Evolutionary conservation across 2,888 invertebrate species (phyloP).

Genomic region (Drosophila bunnanda): DNA sequence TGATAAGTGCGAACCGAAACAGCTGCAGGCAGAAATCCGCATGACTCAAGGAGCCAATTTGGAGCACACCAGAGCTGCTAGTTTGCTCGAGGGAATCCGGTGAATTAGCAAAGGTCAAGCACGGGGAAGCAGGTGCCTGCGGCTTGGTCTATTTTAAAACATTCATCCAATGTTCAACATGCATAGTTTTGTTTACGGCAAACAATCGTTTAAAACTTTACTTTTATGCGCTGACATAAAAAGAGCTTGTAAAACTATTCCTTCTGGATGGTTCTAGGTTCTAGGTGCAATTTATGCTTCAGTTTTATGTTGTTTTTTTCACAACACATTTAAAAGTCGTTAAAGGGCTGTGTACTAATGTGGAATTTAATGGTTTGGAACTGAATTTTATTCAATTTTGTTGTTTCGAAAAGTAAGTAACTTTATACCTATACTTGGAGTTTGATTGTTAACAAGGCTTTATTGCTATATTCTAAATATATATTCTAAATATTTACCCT

Average conservation of each 20-base stretch:
- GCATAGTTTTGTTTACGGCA: constrained; percentile 2
- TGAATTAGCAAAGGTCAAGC: constrained; percentile 23
- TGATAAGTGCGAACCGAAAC: constrained; percentile 47
- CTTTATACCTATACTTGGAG: not conserved
- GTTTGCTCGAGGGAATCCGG: not conserved
- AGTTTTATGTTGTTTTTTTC: not conserved
- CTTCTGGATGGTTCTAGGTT: no score
- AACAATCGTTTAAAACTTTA: constrained; percentile 5
- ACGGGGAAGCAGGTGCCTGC: constrained; percentile 5
- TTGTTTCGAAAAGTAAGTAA: not conserved
- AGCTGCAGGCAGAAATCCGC: constrained; percentile 32
- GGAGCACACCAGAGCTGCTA: constrained; percentile 11
- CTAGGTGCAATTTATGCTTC: not conserved
- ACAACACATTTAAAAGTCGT: not conserved
- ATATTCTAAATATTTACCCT: not conserved
- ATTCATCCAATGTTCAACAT: constrained; percentile 7
- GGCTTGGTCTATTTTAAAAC: not conserved
- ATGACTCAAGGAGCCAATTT: constrained; percentile 35
- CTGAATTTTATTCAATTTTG: not conserved
- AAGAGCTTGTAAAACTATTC: not conserved
- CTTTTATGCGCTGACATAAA: constrained; percentile 3
- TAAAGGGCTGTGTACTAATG: not conserved
- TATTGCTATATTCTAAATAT: not conserved
- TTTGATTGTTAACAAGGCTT: not conserved
- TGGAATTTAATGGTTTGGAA: constrained; percentile 3